Base-by-base conservation (phyloP, 2,888 invertebrate genomes). In the Polydrusus pterygomalis region DNA sequence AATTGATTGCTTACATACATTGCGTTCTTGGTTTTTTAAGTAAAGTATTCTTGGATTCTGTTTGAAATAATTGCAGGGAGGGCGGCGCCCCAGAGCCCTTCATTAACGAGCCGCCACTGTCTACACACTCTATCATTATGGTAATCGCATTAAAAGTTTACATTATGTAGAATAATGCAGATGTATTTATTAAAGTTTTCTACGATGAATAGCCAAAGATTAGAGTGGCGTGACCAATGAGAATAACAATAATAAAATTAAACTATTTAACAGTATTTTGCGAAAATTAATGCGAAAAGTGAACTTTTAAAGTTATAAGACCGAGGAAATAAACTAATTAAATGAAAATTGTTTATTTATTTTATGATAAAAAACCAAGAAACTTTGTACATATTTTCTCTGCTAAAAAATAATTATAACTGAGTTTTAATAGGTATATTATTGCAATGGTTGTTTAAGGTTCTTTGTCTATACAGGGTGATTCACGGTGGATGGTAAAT, bases 181-280 rank as follows among this genome's bases (percentile, higher is more conserved):
- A 34, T 60, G 15, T 60, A 18, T 60, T 62, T 51, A 62, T 54
- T 56, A 74, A 73, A 62, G 2, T 47, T 67, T 18, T 38, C 30
- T 68, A 43, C 45, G 68, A 74, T 74, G 25, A 65, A 70, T 68
- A 68, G 62, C 49, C 62, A 34, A 64, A 69, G 69, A 64, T 73
- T 64, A 73, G 25, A 49, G 9, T 76, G 34, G 76, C 76, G 76
- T 76, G 76, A 73, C 76, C 62, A 73, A 73, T 73, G 58, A 76
- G 69, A 72, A 72, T 51, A 63, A 73, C 68, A 63, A 69, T 69
- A 73, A 76, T 76, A 64, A 69, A 73, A 73, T 76, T 72, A 68
- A 76, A 76, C 62, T 65, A 63, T 72, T 76, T 76, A 76, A 72
- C 75, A 62, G 75, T 76, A 70, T 75, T 75, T 70, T 67, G 60